Percentiles rank a stretch among this genome's conserved stretches.
Conservation (phyloP, 2,888 invertebrate genomes). For the Chrysina gloriosa region DNA sequence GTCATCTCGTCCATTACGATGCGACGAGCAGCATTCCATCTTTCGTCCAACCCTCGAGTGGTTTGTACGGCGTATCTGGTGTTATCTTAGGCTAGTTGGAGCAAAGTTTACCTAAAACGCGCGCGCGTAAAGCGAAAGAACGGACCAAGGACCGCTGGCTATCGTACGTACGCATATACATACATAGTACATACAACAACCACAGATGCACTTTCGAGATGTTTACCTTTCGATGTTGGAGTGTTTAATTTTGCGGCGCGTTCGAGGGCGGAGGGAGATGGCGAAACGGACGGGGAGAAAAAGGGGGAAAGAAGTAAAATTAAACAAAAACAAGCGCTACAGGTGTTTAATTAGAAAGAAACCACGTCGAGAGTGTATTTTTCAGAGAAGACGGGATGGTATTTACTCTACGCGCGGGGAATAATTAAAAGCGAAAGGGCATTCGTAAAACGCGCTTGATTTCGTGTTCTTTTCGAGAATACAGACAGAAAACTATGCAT, state of each 20-base stretch:
- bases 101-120: constrained; percentile 46
- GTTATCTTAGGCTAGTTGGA: constrained; percentile 48
- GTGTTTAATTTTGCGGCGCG: constrained; percentile 26
- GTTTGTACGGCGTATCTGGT: constrained; percentile 47
- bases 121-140: constrained; percentile 39
- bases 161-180: too few species aligned
- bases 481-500: too few species aligned
- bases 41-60: constrained; percentile 41
- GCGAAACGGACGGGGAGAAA: not conserved
- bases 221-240: constrained; percentile 31
- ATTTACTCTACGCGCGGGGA: constrained; percentile 2
- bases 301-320: constrained; percentile 26
- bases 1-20: constrained; percentile 40
- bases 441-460: not conserved
- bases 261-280: constrained; percentile 2
- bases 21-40: constrained; percentile 1
- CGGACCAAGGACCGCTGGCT: constrained; percentile 23
- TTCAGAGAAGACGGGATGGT: not conserved
- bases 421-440: not conserved
- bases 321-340: constrained; percentile 36
- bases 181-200: too few species aligned
- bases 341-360: constrained; percentile 35
- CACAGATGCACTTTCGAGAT: constrained; percentile 33
- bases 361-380: not conserved
- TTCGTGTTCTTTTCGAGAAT: not conserved